Conservation (phyloP, 2,888 invertebrate genomes). For the Melitaea athalia region DNA sequence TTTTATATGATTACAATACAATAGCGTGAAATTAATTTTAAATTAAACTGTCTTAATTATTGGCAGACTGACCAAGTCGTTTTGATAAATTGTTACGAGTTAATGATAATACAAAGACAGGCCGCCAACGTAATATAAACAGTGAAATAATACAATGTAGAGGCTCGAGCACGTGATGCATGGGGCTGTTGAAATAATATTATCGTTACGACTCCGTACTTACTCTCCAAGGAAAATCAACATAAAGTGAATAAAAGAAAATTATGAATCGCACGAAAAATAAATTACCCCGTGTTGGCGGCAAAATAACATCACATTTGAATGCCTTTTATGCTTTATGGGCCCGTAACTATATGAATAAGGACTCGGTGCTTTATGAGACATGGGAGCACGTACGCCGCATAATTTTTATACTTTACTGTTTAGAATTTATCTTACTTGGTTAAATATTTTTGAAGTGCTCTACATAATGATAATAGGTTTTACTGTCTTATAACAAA, state of each 20-base stretch:
- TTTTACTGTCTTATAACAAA: neutral
- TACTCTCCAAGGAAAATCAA: conserved; percentile 80
- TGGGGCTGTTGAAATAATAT: conserved; percentile 81
- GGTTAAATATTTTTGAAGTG: neutral
- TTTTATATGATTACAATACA: neutral
- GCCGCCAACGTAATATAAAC: conserved; percentile 61
- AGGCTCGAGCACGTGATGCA: conserved; percentile 66
- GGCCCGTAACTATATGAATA: conserved; percentile 79
- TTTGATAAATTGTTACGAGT: conserved; percentile 30
- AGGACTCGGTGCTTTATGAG: conserved; percentile 76
- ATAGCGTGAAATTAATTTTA: neutral
- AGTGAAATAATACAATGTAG: conserved; percentile 68
- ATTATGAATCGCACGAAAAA: conserved; percentile 81
- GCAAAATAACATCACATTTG: conserved; percentile 83
- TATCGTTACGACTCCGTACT: conserved; percentile 80
- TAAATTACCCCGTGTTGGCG: conserved; percentile 82
- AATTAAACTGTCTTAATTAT: neutral
- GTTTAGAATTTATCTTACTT: conserved; percentile 26
- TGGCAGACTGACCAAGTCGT: neutral
- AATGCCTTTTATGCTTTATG: conserved; percentile 82
- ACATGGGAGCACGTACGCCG: conserved; percentile 73
- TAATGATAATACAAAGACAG: conserved; percentile 44
- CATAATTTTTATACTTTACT: conserved; percentile 71
- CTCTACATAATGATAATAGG: neutral
- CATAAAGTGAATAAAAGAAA: conserved; percentile 83